Conservation (phyloP, 2,113 vertebrate species). For the Noctilio leporinus region DNA sequence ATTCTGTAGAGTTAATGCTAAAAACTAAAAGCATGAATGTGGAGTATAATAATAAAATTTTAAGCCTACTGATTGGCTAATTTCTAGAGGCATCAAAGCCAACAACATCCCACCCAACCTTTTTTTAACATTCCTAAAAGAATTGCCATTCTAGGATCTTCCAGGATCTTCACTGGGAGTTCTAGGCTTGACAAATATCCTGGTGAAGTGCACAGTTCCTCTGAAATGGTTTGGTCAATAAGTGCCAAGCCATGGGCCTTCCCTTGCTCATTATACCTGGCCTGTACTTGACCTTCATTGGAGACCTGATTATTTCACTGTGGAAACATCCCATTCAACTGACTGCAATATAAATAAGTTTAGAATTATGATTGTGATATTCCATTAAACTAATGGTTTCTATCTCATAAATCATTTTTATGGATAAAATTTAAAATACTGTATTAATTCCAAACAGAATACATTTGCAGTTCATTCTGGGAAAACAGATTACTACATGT, state of each 20-base stretch:
- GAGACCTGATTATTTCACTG: background rate
- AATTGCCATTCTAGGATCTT: background rate
- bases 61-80: background rate
- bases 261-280: background rate
- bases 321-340: constrained; percentile 56
- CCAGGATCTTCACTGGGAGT: background rate
- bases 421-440: constrained; percentile 67
- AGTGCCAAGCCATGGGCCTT: background rate
- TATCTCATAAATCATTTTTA: constrained; percentile 66
- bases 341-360: constrained; percentile 67
- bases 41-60: constrained; percentile 12
- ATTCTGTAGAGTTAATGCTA: background rate
- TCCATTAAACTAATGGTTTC: constrained; percentile 67
- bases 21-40: background rate
- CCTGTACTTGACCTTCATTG: background rate
- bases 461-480: constrained; percentile 53
- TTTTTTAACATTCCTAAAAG: background rate
- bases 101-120: background rate
- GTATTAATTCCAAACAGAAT: constrained; percentile 67
- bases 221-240: background rate
- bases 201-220: background rate
- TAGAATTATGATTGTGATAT: constrained; percentile 58
- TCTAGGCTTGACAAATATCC: background rate
- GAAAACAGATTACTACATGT: constrained; percentile 54
- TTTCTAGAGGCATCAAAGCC: background rate